phyloP scores from a whole-genome alignment of 2,113 vertebrate species.

The Dasyornis broadbenti region DNA sequence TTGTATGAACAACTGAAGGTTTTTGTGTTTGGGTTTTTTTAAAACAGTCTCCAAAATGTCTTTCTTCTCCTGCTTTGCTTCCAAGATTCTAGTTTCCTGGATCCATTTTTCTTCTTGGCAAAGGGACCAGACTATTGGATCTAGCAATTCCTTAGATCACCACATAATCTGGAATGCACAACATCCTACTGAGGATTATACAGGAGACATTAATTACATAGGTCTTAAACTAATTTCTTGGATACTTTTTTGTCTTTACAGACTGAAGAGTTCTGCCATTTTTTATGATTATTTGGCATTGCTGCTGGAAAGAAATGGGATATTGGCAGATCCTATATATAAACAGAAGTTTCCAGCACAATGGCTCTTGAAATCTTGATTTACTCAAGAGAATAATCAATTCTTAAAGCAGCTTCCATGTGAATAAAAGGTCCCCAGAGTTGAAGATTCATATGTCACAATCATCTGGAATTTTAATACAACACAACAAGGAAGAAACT shows the following conservation, averaged over 20 bases:
- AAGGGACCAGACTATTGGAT: not conserved
- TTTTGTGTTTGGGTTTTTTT: not conserved
- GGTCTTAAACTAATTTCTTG: not conserved
- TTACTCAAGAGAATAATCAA: slow-evolving; percentile 7
- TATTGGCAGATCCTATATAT: not conserved
- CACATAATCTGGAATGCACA: not conserved
- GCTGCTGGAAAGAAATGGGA: not conserved
- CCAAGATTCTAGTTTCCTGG: slow-evolving; percentile 22
- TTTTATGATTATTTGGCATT: slow-evolving; percentile 15
- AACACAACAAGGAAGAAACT: not conserved
- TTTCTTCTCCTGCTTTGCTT: not conserved
- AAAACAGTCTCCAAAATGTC: not conserved
- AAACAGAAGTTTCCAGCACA: not conserved
- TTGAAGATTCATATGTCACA: not conserved
- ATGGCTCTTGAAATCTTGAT: not conserved
- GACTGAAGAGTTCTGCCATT: not conserved
- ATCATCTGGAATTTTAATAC: not conserved
- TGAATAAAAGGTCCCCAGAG: not conserved
- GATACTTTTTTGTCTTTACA: not conserved
- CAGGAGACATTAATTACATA: not conserved
- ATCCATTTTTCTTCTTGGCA: slow-evolving; percentile 8
- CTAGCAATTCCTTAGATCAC: not conserved
- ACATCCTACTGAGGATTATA: not conserved
- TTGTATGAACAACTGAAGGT: not conserved
- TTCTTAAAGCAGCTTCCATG: not conserved